phyloP scores from a whole-genome alignment of 2,797 vertebrate species.

The Nyctalus aviator region DNA sequence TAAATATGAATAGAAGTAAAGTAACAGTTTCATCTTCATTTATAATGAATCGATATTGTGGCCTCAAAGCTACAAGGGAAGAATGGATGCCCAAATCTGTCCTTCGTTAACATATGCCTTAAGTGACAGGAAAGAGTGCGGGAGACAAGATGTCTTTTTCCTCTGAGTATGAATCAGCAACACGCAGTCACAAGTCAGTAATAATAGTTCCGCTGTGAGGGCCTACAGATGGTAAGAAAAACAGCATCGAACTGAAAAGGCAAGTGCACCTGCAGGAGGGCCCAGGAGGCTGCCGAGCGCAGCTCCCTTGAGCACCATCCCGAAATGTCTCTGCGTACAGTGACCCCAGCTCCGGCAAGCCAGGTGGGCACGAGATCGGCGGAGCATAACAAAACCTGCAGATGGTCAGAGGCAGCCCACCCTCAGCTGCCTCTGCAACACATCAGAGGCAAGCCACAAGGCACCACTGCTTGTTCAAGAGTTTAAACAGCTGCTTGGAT shows the following conservation, averaged over 20 bases:
- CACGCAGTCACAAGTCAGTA: slow-evolving; percentile 59
- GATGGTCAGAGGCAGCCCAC: slow-evolving; percentile 67
- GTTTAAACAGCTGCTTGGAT: slow-evolving; percentile 72
- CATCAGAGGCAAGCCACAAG: slow-evolving; percentile 45
- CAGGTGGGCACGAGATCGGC: slow-evolving; percentile 43
- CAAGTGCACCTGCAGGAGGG: slow-evolving; percentile 50
- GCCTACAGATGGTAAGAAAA: slow-evolving; percentile 59
- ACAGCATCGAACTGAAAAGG: slow-evolving; percentile 57
- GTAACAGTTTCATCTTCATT: slow-evolving; percentile 75
- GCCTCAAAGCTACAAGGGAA: slow-evolving; percentile 65
- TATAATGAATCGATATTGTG: slow-evolving; percentile 65
- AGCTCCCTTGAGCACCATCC: not conserved
- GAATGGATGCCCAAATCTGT: slow-evolving; percentile 71
- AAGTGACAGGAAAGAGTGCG: slow-evolving; percentile 79
- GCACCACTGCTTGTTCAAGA: slow-evolving; percentile 45
- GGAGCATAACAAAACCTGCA: slow-evolving; percentile 27
- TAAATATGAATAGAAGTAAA: slow-evolving; percentile 78
- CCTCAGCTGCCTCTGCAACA: slow-evolving; percentile 41
- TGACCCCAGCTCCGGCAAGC: not conserved
- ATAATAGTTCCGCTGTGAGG: slow-evolving; percentile 75
- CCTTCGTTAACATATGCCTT: slow-evolving; percentile 79
- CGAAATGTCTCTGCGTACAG: slow-evolving; percentile 49
- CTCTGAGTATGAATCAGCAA: slow-evolving; percentile 81
- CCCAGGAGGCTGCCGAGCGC: slow-evolving; percentile 3
- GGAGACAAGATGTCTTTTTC: slow-evolving; percentile 79